Percentiles rank a stretch among this genome's conserved stretches.
Evolutionary conservation across 2,888 invertebrate species (phyloP).

Genomic region (Monoplex corrugatus): DNA sequence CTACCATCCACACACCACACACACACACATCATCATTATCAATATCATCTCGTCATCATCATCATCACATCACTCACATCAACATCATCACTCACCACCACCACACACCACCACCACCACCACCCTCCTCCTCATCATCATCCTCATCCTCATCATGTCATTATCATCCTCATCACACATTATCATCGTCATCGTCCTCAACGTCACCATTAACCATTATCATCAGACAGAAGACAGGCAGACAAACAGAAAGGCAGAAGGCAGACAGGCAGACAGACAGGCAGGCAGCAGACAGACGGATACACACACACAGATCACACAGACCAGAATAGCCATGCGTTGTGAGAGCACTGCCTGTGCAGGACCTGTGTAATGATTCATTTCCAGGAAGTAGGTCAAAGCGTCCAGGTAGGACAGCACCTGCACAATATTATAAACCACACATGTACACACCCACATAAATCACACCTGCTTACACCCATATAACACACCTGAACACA

Average conservation of each 20-base stretch:
- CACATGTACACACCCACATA: neutral
- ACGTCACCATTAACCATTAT: neutral
- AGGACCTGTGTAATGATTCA: constrained; percentile 45
- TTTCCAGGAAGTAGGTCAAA: constrained; percentile 54
- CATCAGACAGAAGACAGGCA: neutral
- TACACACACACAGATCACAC: neutral
- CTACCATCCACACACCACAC: no score
- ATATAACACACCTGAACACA: neutral
- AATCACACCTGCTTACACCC: neutral
- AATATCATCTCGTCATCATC: neutral
- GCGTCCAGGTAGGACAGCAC: constrained; percentile 54
- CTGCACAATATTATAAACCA: constrained; percentile 23
- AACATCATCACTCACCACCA: neutral
- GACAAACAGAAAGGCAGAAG: neutral
- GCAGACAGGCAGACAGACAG: neutral
- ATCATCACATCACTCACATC: neutral
- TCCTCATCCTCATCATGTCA: constrained; percentile 8
- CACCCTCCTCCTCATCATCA: constrained; percentile 2
- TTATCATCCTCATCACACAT: neutral
- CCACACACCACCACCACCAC: constrained; percentile 5
- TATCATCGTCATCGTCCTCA: neutral
- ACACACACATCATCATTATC: no score
- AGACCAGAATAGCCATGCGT: constrained; percentile 50
- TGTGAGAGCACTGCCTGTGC: constrained; percentile 46
- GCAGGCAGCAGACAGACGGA: no score